Percentiles rank a stretch among this genome's conserved stretches.
Evolutionary conservation across 2,888 invertebrate species (phyloP).

Genomic region (Rhaphigaster nebulosa): DNA sequence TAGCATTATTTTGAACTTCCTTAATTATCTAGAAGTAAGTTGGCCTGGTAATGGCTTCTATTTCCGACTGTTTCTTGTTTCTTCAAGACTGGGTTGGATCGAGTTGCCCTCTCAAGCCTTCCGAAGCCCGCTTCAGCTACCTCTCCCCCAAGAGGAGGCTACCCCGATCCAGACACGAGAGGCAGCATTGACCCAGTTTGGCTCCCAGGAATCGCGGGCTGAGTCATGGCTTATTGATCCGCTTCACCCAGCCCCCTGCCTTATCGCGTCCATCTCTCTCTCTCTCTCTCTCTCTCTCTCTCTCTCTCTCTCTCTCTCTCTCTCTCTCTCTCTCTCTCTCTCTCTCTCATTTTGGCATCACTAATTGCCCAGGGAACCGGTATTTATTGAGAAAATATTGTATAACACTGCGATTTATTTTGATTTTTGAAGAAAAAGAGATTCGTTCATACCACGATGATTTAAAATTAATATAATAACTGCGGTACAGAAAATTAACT

Average conservation of each 20-base stretch:
- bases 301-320: neutral
- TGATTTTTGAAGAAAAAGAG: too few relatives aligned
- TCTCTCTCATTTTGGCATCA: neutral
- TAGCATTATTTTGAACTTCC: too few relatives aligned
- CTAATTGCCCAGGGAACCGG: neutral
- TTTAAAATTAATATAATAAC: too few relatives aligned
- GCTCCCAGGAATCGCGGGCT: slow-evolving; percentile 3
- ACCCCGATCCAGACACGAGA: slow-evolving; percentile 18
- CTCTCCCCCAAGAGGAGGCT: neutral
- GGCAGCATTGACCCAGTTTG: slow-evolving; percentile 14
- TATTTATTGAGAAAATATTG: neutral
- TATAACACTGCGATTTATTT: neutral
- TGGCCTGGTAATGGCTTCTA: too few relatives aligned
- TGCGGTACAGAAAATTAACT: too few relatives aligned
- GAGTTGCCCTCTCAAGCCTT: too few relatives aligned
- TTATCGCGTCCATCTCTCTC: neutral
- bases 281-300: neutral
- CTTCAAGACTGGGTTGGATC: too few relatives aligned
- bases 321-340: neutral
- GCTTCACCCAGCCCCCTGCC: neutral
- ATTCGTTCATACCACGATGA: too few relatives aligned
- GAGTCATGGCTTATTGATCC: slow-evolving; percentile 42
- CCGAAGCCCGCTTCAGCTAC: neutral
- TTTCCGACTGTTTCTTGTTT: too few relatives aligned
- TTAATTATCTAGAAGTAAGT: too few relatives aligned